These are phyloP conservation scores for Lacanobia wlatinum DNA, from an alignment of 2,888 invertebrate genomes.

Conservation along the genomic window DNA sequence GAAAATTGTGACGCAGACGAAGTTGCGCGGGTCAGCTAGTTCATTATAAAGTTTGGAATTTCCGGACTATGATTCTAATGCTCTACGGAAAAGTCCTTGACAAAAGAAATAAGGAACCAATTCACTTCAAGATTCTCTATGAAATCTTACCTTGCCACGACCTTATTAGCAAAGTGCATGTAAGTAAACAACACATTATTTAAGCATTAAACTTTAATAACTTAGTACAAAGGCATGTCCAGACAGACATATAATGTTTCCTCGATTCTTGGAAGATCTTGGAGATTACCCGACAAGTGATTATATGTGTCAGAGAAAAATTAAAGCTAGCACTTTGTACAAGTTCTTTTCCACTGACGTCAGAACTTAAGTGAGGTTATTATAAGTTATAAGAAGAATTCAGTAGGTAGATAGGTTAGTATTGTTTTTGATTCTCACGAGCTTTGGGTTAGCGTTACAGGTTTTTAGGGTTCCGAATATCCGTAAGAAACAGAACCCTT, in stretches of 20 bases:
- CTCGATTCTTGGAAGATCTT: conserved; percentile 67
- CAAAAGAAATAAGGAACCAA: conserved; percentile 46
- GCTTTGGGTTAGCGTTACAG: conserved; percentile 15
- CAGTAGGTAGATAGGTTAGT: conserved; percentile 13
- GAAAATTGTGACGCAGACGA: no score
- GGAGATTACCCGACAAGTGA: conserved; percentile 59
- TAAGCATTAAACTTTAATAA: conserved; percentile 60
- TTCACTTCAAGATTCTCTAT: conserved; percentile 27
- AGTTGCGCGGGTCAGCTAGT: no score
- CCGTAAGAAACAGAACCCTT: no score
- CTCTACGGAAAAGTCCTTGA: conserved; percentile 14
- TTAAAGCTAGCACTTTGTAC: conserved; percentile 27
- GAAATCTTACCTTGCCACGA: conserved; percentile 37
- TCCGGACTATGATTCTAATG: background rate
- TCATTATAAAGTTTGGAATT: background rate
- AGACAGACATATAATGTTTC: conserved; percentile 59
- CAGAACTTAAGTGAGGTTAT: conserved; percentile 48
- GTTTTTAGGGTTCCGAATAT: background rate
- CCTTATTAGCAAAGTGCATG: conserved; percentile 52
- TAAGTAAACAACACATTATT: conserved; percentile 59
- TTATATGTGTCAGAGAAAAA: conserved; percentile 60
- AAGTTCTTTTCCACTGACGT: conserved; percentile 60
- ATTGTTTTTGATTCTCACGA: conserved; percentile 51
- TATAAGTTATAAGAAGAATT: conserved; percentile 26
- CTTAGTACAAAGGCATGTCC: conserved; percentile 33